Percentiles rank a stretch among this genome's conserved stretches.
phyloP scores from a whole-genome alignment of 1,140 invertebrate species.

The Ganaspis sp. region DNA sequence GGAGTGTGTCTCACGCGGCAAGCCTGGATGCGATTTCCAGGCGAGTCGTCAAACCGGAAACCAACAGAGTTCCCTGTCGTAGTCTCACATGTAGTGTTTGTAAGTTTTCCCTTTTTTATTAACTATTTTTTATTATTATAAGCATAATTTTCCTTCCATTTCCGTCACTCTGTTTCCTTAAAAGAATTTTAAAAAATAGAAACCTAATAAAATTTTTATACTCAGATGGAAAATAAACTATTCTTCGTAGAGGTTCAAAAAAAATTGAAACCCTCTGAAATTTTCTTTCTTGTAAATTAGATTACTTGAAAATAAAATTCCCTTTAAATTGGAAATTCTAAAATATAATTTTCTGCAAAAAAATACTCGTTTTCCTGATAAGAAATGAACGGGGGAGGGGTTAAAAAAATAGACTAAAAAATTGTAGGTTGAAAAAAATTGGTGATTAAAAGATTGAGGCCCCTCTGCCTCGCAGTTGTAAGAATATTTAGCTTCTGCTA shows the following conservation, averaged over 20 bases:
- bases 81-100: conserved; percentile 79
- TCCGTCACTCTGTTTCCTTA: conserved; percentile 7
- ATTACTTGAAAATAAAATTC: no score
- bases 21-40: conserved; percentile 78
- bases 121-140: not conserved
- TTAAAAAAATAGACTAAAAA: not conserved
- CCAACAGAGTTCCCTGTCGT: conserved; percentile 69
- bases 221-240: no score
- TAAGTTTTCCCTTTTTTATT: conserved; percentile 69
- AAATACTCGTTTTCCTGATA: no score
- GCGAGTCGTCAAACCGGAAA: conserved; percentile 72
- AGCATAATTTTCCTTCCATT: not conserved
- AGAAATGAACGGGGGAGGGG: no score
- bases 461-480: not conserved
- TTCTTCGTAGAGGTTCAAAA: no score
- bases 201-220: no score
- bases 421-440: no score
- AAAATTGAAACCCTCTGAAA: no score
- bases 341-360: no score
- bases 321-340: no score
- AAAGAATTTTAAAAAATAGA: no score
- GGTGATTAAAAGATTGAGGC: not conserved
- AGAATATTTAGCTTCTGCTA: conserved; percentile 22
- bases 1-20: conserved; percentile 76
- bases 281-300: no score